Evolutionary conservation across 2,113 vertebrate genomes (phyloP), one percentile per base, ranked within the genome.

Genomic region (Natator depressus): DNA sequence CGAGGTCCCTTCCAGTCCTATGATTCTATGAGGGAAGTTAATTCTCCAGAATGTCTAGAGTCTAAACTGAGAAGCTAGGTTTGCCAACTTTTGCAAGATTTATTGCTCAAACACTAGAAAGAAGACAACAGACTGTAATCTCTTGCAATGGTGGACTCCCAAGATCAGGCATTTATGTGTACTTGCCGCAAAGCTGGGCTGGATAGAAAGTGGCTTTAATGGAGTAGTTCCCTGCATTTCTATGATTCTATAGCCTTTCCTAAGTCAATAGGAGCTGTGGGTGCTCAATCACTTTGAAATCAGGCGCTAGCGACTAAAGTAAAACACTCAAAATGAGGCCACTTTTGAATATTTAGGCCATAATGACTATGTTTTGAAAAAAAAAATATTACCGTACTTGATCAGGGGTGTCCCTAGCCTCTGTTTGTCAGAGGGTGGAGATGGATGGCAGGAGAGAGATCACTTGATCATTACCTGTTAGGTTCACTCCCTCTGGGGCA

Each of bases 141-240:
- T 27, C 22, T n/a, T n/a, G 35, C 85, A 53, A 62, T 4, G 47
- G 54, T 42, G 72, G 88, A 27, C 17, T 85, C 84, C 57, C 82
- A 83, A 38, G 80, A n/a, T 51, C 75, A 89, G 75, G 42, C 24
- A 78, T 88, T 87, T 11, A 76, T 59, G 0, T 85, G 65, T 13
- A 85, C 84, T 72, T 46, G 16, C 35, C 42, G 81, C 79, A 59
- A 92, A 91, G 50, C 31, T 87, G 31, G 65, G 72, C 24, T 47
- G 24, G 46, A 7, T 25, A 96, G 93, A 95, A 96, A 96, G 96
- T 94, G 92, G 94, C 95, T 94, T 85, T 69, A 76, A 76, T 92
- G 95, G 95, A 95, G 35, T 5, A 65, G 35, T 69, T 35, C 35
- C 65, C 65, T 38, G n/a, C 35, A 72, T 72, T 38, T 72, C 65